phyloP scores from a whole-genome alignment of 2,113 vertebrate species.

The Ctenomys sociabilis region DNA sequence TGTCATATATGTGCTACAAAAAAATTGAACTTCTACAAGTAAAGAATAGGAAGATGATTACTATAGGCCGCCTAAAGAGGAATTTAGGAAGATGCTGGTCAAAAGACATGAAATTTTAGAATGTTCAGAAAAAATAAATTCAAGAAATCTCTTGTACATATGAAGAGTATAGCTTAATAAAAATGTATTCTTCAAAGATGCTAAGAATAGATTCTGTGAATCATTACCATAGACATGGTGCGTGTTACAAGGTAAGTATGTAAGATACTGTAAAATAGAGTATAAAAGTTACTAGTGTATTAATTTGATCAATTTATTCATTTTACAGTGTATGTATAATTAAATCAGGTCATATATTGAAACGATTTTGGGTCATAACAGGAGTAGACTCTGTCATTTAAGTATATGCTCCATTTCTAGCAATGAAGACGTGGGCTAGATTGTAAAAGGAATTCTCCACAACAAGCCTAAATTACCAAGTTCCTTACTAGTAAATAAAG shows the following conservation, averaged over 20 bases:
- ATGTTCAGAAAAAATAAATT: not conserved
- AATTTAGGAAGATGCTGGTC: accelerated
- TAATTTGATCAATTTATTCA: not conserved
- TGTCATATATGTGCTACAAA: not conserved
- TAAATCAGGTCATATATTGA: no score
- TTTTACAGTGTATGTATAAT: not conserved
- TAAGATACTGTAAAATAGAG: not conserved
- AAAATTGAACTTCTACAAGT: not conserved
- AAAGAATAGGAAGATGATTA: no score
- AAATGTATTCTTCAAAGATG: not conserved
- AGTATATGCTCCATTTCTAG: not conserved
- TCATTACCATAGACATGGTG: not conserved
- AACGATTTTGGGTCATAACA: not conserved
- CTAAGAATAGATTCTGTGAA: not conserved
- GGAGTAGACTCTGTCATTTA: not conserved
- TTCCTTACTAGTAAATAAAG: not conserved
- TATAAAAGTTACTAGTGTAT: not conserved
- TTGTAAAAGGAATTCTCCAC: not conserved
- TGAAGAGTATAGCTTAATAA: not conserved
- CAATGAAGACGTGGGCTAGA: not conserved
- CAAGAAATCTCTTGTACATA: not conserved
- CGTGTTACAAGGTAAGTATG: not conserved
- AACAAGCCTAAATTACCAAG: not conserved
- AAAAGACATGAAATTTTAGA: not conserved
- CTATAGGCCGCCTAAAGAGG: accelerated